phyloP scores from a whole-genome alignment of 1,140 invertebrate genomes.

The Drosophila kepulauana region DNA sequence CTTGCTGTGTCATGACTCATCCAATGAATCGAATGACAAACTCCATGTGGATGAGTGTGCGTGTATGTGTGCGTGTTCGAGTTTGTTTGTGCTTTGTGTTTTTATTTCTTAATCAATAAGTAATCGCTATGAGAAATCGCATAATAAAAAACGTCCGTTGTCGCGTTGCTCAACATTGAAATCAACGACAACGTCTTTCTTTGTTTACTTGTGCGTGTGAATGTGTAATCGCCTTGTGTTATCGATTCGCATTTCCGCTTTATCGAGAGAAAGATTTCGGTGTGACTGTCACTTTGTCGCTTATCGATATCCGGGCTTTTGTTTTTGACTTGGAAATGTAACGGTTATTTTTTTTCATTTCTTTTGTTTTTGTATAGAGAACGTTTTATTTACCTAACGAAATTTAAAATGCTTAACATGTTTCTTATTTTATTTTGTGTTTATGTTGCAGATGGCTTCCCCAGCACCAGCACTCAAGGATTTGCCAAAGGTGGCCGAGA shows the following conservation, averaged over 20 bases:
- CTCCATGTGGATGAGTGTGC: conserved; percentile 9
- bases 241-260: conserved; percentile 46
- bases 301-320: conserved; percentile 40
- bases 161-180: conserved; percentile 44
- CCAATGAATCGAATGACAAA: too few species aligned
- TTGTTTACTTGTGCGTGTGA: not conserved
- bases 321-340: conserved; percentile 9
- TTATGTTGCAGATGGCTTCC: conserved; percentile 69
- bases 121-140: conserved; percentile 60
- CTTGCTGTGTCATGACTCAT: not conserved
- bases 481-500: conserved; percentile 94
- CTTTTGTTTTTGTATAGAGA: too few species aligned
- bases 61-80: conserved; percentile 5
- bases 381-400: too few species aligned
- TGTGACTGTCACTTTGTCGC: not conserved
- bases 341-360: not conserved
- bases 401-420: too few species aligned
- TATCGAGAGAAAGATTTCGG: conserved; percentile 21
- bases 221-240: conserved; percentile 20
- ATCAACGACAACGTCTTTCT: conserved; percentile 7
- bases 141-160: conserved; percentile 25
- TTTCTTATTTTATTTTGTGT: not conserved
- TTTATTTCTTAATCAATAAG: conserved; percentile 44
- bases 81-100: conserved; percentile 22
- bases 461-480: conserved; percentile 91